Evolutionary conservation across 92 coral and sea anemone genomes (phyloP), one percentile per base, ranked within the genome.

Genomic region (Epizoanthus rinbou): DNA sequence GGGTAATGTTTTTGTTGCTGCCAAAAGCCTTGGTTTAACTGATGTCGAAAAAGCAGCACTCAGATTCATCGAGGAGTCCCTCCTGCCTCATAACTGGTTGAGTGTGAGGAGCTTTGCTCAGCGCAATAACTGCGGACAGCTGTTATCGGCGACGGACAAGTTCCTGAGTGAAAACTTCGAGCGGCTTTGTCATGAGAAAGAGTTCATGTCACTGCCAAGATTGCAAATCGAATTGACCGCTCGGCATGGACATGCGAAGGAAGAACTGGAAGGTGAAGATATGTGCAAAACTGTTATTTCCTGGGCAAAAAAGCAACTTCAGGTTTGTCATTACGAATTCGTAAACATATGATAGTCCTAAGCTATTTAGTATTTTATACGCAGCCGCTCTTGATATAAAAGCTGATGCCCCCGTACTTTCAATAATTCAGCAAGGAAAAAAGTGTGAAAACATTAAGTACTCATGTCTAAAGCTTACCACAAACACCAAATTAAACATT

Each of bases 191-290:
- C 97, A 89, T 52, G 89, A 86, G 57, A 90, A 95, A 85, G 99
- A 94, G 63, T 97, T 97, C 31, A 87, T 94, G 73, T 93, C 93
- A 35, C 79, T 97, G 14, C 98, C 98, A 65, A 98, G 98, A 24
- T 84, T 97, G 64, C 99, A 97, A 79, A 88, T 97, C 65, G 97
- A 92, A 75, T 85, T 97, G 19, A 89, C 94, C 15, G 79, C 91
- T 72, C 90, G 92, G 21, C 87, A 76, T 53, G 82, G 86, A 31
- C 79, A 90, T 22, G 76, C 47, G 57, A 83, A 90, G 58, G 91
- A 90, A 87, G 84, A 81, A 75, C 65, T 91, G 63, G 92, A 87
- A 18, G 89, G 97, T 6, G 86, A 76, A 50, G 87, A 87, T 57
- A 85, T 97, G 33, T 95, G 98, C 52, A 86, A 87, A 63, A 86